These are phyloP conservation scores for Phasianus colchicus DNA, from an alignment of 2,113 vertebrate species.

Conservation along the genomic window DNA sequence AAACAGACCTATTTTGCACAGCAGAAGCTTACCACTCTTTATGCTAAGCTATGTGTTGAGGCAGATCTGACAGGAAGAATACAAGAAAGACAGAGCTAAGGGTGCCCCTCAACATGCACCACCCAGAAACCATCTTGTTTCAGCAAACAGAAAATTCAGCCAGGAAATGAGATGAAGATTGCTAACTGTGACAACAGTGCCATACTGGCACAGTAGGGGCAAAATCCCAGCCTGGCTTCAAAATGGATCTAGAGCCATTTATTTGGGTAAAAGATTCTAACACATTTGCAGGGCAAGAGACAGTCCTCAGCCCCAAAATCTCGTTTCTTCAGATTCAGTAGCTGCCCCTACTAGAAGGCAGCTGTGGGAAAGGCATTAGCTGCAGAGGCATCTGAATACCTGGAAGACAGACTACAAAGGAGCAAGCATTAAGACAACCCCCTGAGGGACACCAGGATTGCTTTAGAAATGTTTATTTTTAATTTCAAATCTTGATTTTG, in stretches of 20 bases:
- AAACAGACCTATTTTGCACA: not conserved
- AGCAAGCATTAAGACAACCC: constrained; percentile 3
- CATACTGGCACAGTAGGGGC: not conserved
- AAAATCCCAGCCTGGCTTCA: not conserved
- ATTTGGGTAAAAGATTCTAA: not conserved
- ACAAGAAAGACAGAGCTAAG: not conserved
- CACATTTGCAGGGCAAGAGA: not conserved
- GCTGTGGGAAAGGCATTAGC: not conserved
- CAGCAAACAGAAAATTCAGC: not conserved
- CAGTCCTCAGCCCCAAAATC: not conserved
- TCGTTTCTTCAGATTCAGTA: not conserved
- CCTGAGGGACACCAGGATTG: not conserved
- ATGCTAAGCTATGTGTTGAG: not conserved
- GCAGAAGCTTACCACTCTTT: not conserved
- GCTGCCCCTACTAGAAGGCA: not conserved
- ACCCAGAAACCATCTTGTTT: not conserved
- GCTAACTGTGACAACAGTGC: not conserved
- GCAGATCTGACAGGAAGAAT: not conserved
- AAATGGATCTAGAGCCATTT: not conserved
- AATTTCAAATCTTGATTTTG: constrained; percentile 40
- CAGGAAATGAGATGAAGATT: not conserved
- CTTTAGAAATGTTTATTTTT: constrained; percentile 41
- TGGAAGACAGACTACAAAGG: constrained; percentile 37
- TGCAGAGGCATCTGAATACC: constrained; percentile 26
- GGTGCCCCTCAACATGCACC: not conserved